Conservation (phyloP, 2,888 invertebrate species). For the Amphimallon solstitiale region DNA sequence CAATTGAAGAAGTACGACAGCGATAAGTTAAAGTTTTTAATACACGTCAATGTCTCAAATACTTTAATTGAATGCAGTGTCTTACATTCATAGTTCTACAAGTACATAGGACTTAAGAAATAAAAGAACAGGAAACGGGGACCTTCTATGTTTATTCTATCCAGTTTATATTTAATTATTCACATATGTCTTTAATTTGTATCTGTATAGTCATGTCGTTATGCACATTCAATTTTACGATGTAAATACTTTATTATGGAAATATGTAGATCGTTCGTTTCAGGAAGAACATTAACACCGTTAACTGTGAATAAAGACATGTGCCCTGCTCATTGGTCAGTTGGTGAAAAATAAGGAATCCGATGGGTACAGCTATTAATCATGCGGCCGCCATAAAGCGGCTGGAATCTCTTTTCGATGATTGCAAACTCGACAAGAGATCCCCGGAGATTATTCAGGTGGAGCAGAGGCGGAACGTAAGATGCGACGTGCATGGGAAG, state of each 20-base stretch:
- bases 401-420: conserved; percentile 77
- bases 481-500: conserved; percentile 78
- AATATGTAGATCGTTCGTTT: conserved; percentile 1
- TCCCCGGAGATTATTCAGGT: conserved; percentile 58
- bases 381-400: conserved; percentile 76
- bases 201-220: too few species aligned
- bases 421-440: conserved; percentile 69
- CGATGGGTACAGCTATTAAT: conserved; percentile 66
- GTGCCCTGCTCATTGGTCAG: not conserved
- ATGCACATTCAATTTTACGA: conserved; percentile 8
- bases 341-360: not conserved
- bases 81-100: too few species aligned
- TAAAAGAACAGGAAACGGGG: too few species aligned
- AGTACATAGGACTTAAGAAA: too few species aligned
- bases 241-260: not conserved
- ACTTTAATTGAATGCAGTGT: too few species aligned
- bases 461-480: conserved; percentile 70
- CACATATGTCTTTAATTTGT: too few species aligned
- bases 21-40: too few species aligned
- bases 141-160: too few species aligned
- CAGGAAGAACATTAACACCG: not conserved
- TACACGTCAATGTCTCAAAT: too few species aligned
- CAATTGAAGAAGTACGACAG: too few species aligned
- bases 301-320: not conserved
- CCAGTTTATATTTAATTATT: too few species aligned